phyloP scores from a whole-genome alignment of 2,888 invertebrate species.

The Isotomurus palustris region DNA sequence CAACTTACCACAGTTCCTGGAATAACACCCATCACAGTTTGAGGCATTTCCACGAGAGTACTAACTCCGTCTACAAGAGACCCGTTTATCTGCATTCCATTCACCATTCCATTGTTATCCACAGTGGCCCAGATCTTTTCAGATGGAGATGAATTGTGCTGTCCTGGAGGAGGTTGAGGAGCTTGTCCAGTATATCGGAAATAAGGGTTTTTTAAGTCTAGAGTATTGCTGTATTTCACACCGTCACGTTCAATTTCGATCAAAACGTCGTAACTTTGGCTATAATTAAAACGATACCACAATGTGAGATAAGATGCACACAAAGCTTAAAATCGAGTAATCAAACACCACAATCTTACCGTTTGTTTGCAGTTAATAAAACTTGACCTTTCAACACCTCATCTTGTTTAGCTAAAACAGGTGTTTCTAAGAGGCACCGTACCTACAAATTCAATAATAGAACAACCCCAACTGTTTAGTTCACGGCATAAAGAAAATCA shows the following conservation, averaged over 20 bases:
- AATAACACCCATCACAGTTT: conserved; percentile 37
- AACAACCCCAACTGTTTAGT: too few relatives aligned
- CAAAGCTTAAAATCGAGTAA: background rate
- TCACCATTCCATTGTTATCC: conserved; percentile 33
- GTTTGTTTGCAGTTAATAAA: conserved; percentile 82
- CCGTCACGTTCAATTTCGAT: conserved; percentile 90
- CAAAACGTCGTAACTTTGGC: conserved; percentile 97
- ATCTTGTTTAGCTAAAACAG: conserved; percentile 90
- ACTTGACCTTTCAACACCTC: conserved; percentile 85
- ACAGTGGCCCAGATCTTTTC: conserved; percentile 54
- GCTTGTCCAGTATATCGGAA: conserved; percentile 94
- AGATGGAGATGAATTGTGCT: conserved; percentile 72
- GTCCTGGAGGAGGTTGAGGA: conserved; percentile 86
- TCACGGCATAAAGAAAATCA: background rate
- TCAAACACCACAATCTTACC: conserved; percentile 54
- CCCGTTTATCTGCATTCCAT: conserved; percentile 40
- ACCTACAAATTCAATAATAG: conserved; percentile 54
- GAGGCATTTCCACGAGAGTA: conserved; percentile 38
- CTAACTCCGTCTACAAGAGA: conserved; percentile 42
- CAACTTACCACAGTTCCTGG: conserved; percentile 31
- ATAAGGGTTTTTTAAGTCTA: conserved; percentile 97
- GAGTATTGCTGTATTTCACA: conserved; percentile 74
- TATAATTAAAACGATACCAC: conserved; percentile 48
- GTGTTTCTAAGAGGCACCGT: conserved; percentile 86
- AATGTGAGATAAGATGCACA: background rate